Conservation (phyloP, 2,797 vertebrate species). For the Todus mexicanus region DNA sequence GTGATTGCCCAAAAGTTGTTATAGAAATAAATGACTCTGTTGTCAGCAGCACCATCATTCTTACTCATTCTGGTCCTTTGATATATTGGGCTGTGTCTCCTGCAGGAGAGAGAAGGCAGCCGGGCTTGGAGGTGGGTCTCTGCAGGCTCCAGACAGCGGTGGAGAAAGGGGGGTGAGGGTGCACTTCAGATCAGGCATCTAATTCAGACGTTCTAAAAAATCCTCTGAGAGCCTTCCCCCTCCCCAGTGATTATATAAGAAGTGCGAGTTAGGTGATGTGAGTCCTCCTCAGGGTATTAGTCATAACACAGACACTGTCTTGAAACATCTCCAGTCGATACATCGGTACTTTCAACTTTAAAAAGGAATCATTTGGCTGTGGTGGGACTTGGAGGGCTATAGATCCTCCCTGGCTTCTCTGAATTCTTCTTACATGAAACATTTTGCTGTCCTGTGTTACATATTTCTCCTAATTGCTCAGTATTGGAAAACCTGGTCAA, state of each 20-base stretch:
- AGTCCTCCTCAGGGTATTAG: slow-evolving; percentile 1
- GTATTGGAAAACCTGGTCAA: background rate
- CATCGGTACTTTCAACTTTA: background rate
- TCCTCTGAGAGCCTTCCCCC: background rate
- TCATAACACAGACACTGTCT: background rate
- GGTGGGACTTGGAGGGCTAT: background rate
- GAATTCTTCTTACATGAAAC: background rate
- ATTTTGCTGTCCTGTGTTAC: background rate
- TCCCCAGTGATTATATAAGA: background rate
- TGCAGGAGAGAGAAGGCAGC: background rate
- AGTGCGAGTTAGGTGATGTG: background rate
- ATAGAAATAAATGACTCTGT: background rate
- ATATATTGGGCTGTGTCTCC: accelerated
- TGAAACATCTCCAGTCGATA: background rate
- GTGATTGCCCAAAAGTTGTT: background rate
- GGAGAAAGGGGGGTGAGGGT: background rate
- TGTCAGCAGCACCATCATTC: background rate
- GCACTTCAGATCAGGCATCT: background rate
- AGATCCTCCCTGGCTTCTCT: background rate
- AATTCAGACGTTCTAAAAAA: background rate
- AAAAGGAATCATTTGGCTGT: background rate
- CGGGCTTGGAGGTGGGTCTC: background rate
- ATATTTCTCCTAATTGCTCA: background rate
- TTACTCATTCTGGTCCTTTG: accelerated
- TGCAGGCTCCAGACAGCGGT: background rate